Percentiles rank a stretch among this genome's conserved stretches.
Evolutionary conservation across 2,888 invertebrate genomes (phyloP).

Genomic region (Caradrina kadenii): DNA sequence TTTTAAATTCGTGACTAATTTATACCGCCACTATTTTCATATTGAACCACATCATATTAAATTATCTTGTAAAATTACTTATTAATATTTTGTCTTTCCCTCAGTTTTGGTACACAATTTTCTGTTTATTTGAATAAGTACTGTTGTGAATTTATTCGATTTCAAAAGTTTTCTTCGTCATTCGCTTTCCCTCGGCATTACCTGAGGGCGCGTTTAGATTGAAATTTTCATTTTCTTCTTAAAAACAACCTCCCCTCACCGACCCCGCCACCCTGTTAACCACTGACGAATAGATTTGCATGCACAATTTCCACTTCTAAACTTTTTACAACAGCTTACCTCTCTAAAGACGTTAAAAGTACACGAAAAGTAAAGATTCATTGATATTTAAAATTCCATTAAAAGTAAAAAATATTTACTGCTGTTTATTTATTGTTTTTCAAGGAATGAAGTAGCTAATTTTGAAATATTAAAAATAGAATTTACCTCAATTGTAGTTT

Average conservation of each 20-base stretch:
- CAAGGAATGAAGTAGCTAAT: neutral
- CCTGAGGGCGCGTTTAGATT: constrained; percentile 87
- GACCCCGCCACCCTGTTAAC: constrained; percentile 71
- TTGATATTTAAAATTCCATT: constrained; percentile 45
- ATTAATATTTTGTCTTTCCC: neutral
- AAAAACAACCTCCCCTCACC: constrained; percentile 77
- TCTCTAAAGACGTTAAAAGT: constrained; percentile 52
- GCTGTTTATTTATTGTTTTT: constrained; percentile 14
- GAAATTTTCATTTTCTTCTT: constrained; percentile 86
- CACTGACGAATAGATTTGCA: constrained; percentile 80
- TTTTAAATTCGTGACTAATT: neutral
- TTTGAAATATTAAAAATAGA: constrained; percentile 41
- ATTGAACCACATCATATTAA: too few relatives aligned
- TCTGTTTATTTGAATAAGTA: constrained; percentile 51
- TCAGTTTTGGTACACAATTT: constrained; percentile 13
- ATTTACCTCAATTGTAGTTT: constrained; percentile 90
- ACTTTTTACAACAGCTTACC: constrained; percentile 64
- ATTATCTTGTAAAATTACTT: too few relatives aligned
- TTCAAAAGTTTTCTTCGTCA: constrained; percentile 70
- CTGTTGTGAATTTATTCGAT: constrained; percentile 67
- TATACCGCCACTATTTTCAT: neutral
- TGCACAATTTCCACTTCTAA: constrained; percentile 77
- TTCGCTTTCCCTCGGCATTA: constrained; percentile 69
- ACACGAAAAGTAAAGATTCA: constrained; percentile 41
- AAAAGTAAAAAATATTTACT: constrained; percentile 33